Evolutionary conservation across 2,888 invertebrate species (phyloP).

Genomic region (Cataglyphis rosenhaueri): DNA sequence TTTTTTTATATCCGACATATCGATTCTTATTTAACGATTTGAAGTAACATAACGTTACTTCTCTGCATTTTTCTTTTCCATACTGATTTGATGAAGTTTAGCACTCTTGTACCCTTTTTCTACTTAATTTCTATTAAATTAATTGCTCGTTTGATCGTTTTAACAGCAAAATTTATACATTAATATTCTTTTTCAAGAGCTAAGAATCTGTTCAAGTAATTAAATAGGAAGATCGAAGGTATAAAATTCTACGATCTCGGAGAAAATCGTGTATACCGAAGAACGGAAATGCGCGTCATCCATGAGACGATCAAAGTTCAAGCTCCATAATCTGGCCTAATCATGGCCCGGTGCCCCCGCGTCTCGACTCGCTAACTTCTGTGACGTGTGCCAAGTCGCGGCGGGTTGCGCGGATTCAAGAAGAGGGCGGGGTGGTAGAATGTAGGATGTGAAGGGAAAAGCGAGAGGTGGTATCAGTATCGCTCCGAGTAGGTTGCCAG

Average conservation of each 20-base stretch:
- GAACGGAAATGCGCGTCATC: slow-evolving; percentile 62
- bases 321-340: slow-evolving; percentile 78
- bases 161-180: slow-evolving; percentile 32
- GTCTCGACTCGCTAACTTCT: slow-evolving; percentile 80
- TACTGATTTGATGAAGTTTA: background rate
- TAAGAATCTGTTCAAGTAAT: background rate
- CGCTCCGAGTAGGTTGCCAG: slow-evolving; percentile 82
- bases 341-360: slow-evolving; percentile 75
- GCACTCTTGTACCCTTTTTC: background rate
- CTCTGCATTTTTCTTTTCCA: background rate
- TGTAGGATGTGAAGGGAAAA: slow-evolving; percentile 61
- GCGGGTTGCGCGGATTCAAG: slow-evolving; percentile 72
- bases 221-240: slow-evolving; percentile 19
- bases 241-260: slow-evolving; percentile 41
- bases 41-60: slow-evolving; percentile 54
- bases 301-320: slow-evolving; percentile 77
- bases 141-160: slow-evolving; percentile 44
- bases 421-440: slow-evolving; percentile 54
- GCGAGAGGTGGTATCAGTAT: slow-evolving; percentile 80
- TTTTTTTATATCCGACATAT: slow-evolving; percentile 56
- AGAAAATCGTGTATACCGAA: slow-evolving; percentile 54
- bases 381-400: slow-evolving; percentile 82
- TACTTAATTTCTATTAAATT: background rate
- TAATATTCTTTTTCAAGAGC: background rate
- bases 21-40: slow-evolving; percentile 70